Conservation (phyloP, 2,888 invertebrate genomes). For the Lycophotia porphyrea region DNA sequence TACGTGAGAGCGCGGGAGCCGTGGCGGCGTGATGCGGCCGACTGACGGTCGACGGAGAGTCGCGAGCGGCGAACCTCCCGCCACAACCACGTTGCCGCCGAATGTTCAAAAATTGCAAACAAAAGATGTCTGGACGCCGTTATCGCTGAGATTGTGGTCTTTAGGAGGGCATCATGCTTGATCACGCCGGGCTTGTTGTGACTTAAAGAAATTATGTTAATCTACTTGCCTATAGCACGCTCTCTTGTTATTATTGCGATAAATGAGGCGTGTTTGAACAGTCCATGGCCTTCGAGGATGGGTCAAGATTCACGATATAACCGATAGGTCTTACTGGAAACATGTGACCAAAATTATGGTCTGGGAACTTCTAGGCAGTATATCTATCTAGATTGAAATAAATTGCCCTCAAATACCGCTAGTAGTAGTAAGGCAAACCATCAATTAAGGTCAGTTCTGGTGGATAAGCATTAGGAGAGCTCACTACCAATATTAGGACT, state of each 20-base stretch:
- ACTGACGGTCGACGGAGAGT: constrained; percentile 76
- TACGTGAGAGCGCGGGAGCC: constrained; percentile 71
- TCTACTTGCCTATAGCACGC: constrained; percentile 30
- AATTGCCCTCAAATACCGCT: neutral
- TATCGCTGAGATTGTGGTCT: constrained; percentile 66
- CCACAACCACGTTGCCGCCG: constrained; percentile 68
- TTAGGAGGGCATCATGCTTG: constrained; percentile 60
- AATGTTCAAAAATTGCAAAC: constrained; percentile 76
- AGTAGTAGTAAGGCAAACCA: constrained; percentile 5
- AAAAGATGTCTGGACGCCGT: constrained; percentile 71
- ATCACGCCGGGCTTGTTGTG: constrained; percentile 45
- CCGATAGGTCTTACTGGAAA: neutral
- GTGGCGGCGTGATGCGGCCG: constrained; percentile 73
- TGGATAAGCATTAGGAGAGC: constrained; percentile 3
- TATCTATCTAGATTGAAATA: neutral
- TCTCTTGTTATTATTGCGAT: constrained; percentile 11
- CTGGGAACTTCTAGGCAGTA: neutral
- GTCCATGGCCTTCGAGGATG: neutral
- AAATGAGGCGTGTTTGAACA: neutral
- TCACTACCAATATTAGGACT: constrained; percentile 16
- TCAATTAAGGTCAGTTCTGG: constrained; percentile 21
- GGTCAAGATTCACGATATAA: neutral
- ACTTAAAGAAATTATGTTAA: constrained; percentile 32
- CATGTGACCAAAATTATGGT: neutral
- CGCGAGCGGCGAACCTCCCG: constrained; percentile 63